Base-by-base conservation (phyloP, 2,113 vertebrate species). In the Colinus virginianus region DNA sequence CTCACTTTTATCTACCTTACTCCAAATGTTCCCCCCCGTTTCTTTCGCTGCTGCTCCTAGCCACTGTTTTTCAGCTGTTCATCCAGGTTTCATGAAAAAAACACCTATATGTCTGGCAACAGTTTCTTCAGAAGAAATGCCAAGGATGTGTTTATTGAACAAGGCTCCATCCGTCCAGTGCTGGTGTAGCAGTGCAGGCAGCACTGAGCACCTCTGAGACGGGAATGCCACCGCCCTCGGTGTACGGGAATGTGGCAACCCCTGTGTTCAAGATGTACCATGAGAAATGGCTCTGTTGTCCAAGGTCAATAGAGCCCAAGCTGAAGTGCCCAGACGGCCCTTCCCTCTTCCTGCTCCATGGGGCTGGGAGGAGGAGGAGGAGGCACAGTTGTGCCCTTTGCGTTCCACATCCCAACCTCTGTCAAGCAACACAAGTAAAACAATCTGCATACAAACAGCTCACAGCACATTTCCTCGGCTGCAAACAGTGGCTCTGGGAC, bases 1-100 rank as follows among this genome's bases (percentile, higher is more conserved):
- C 91, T 95, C 96, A 74, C 95, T 94, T 84, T 91, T 91, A 96
- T 95, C 90, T 95, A 97, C 93, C 94, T 94, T 97, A 95, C 92
- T 95, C 95, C 89, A 80, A 94, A 77, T 89, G 82, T 77, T 90
- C 28, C 30, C 49, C 68, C 85, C 86, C 45, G 7, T 18, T 92
- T 90, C 56, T 81, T 81, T 88, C 66, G 61, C n/a, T 55, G 6
- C 23, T 1, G 6, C 61, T 94, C 84, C 64, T 40, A 77, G 71
- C 43, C 81, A 30, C 89, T 45, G 43, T 45, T 78, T 78, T 91
- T 91, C 82, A 78, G 77, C 72, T 62, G 61, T 75, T 94, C 76
- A 45, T 36, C 84, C 51, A 71, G 78, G 56, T 78, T 95, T 58
- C 10, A 19, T 55, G 0, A 1, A 55, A 34, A 53, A 68, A 88